These are phyloP conservation scores for Lates japonicus DNA, from an alignment of 2,797 vertebrate species.

Conservation along the genomic window DNA sequence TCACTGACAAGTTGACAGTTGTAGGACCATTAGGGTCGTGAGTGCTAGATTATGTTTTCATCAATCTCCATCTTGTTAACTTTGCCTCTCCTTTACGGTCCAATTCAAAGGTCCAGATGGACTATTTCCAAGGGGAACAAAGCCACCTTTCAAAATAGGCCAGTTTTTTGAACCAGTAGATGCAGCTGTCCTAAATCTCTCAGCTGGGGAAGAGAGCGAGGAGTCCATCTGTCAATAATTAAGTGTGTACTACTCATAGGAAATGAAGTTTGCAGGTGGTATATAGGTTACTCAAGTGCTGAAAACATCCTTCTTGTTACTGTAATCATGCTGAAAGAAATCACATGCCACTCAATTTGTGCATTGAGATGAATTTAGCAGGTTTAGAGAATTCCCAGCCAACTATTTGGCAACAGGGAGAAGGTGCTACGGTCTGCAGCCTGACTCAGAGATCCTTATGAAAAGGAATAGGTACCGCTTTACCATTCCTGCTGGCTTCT, in stretches of 20 bases:
- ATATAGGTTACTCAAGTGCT: constrained; percentile 36
- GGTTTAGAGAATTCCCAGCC: not conserved
- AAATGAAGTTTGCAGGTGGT: constrained; percentile 47
- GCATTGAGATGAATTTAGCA: not conserved
- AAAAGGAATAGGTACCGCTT: constrained; percentile 35
- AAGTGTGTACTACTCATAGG: constrained; percentile 32
- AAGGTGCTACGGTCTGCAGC: constrained; percentile 25
- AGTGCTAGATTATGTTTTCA: constrained; percentile 40
- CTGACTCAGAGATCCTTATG: constrained; percentile 13
- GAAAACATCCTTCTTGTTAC: not conserved
- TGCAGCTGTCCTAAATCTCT: constrained; percentile 49
- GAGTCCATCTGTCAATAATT: constrained; percentile 59
- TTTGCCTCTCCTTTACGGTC: constrained; percentile 26
- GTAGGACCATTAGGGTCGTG: constrained; percentile 13
- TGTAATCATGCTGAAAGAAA: not conserved
- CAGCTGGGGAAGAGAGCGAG: constrained; percentile 17
- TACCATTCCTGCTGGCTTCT: not conserved
- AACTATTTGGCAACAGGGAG: not conserved
- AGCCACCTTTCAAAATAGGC: constrained; percentile 51
- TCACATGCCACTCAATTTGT: not conserved
- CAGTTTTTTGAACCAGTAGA: constrained; percentile 39
- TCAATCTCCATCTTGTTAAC: constrained; percentile 29
- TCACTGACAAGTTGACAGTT: constrained; percentile 42
- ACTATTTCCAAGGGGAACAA: constrained; percentile 35
- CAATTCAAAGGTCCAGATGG: constrained; percentile 27